These are phyloP conservation scores for Lomographa bimaculata DNA, from an alignment of 2,888 invertebrate species.

Conservation along the genomic window DNA sequence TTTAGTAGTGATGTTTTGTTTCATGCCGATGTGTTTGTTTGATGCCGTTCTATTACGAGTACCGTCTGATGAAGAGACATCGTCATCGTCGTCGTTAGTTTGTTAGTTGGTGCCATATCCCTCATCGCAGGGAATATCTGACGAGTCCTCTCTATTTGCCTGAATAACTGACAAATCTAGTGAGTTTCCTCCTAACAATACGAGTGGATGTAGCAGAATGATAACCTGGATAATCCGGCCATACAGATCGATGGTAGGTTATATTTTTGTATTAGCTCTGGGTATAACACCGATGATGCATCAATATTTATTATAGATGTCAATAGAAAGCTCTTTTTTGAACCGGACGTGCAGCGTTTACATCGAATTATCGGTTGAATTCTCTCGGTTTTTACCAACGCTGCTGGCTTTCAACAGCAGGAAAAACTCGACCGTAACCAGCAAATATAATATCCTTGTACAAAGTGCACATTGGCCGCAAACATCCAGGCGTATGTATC, in stretches of 20 bases:
- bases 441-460: constrained; percentile 92
- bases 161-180: constrained; percentile 64
- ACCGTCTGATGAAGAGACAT: neutral
- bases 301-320: constrained; percentile 88
- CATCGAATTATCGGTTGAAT: constrained; percentile 87
- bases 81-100: constrained; percentile 33
- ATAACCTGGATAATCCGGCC: constrained; percentile 90
- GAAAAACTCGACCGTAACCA: too few species aligned
- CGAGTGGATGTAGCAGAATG: constrained; percentile 62
- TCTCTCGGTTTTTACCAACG: constrained; percentile 90
- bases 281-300: constrained; percentile 90
- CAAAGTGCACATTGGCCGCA: constrained; percentile 91
- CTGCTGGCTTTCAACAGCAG: too few species aligned
- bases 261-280: constrained; percentile 81
- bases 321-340: constrained; percentile 88
- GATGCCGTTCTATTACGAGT: neutral
- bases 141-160: constrained; percentile 56
- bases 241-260: constrained; percentile 94
- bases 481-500: constrained; percentile 93
- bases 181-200: constrained; percentile 59
- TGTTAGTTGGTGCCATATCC: too few species aligned
- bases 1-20: neutral
- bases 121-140: neutral
- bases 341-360: constrained; percentile 91
- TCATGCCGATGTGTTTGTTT: neutral